Evolutionary conservation across 2,888 invertebrate genomes (phyloP).

Genomic region (Ptilodon capucinus): DNA sequence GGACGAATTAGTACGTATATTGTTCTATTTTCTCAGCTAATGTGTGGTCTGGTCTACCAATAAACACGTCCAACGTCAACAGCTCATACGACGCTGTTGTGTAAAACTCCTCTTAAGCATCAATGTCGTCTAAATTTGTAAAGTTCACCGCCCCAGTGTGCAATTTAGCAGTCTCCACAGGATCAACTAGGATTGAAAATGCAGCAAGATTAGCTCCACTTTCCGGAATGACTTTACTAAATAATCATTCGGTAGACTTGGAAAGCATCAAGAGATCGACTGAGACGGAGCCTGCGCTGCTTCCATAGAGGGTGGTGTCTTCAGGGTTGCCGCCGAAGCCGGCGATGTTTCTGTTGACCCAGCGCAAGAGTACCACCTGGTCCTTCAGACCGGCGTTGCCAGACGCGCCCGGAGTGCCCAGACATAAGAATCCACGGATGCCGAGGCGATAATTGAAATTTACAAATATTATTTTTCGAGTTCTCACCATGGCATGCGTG

Average conservation of each 20-base stretch:
- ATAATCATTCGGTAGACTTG: constrained; percentile 38
- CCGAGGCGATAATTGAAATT: constrained; percentile 44
- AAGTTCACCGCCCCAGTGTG: constrained; percentile 37
- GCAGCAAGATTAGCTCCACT: constrained; percentile 39
- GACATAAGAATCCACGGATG: constrained; percentile 38
- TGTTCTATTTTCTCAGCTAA: too few relatives aligned
- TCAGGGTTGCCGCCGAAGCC: constrained; percentile 48
- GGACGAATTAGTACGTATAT: too few relatives aligned
- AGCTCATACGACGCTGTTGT: constrained; percentile 35
- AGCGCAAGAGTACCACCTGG: constrained; percentile 42
- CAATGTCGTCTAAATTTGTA: constrained; percentile 37
- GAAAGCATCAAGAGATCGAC: constrained; percentile 43
- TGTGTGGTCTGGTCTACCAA: constrained; percentile 14
- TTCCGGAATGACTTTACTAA: constrained; percentile 45
- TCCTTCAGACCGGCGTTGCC: constrained; percentile 56
- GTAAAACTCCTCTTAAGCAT: constrained; percentile 49
- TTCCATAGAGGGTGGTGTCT: constrained; percentile 45
- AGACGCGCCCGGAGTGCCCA: constrained; percentile 41
- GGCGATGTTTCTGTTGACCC: too few relatives aligned
- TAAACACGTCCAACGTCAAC: constrained; percentile 26
- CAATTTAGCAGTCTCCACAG: constrained; percentile 40
- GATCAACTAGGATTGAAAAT: constrained; percentile 43
- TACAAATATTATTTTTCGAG: constrained; percentile 32
- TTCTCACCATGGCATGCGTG: constrained; percentile 19
- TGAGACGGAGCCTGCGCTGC: constrained; percentile 41